These are phyloP conservation scores for Cyrtonyx montezumae DNA, from an alignment of 2,113 vertebrate genomes.

Conservation along the genomic window DNA sequence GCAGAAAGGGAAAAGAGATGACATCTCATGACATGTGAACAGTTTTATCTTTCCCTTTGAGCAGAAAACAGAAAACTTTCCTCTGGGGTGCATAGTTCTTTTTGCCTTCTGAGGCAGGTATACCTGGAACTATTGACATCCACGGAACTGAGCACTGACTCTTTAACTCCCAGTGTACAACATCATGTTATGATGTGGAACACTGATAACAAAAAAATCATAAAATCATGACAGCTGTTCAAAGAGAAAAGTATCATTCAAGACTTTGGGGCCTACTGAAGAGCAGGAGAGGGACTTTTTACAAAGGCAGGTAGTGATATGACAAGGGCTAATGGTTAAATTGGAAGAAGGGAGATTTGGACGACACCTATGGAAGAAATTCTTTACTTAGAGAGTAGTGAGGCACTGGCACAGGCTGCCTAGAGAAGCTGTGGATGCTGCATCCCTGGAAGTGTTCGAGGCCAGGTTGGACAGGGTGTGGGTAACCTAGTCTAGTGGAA, in stretches of 20 bases:
- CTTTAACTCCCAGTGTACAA: too few relatives aligned
- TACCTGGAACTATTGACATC: too few relatives aligned
- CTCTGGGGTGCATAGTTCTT: too few relatives aligned
- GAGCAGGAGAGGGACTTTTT: background rate
- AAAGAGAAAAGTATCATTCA: background rate
- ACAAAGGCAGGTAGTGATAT: background rate
- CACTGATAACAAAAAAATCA: too few relatives aligned
- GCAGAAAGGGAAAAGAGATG: too few relatives aligned
- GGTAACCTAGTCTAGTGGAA: background rate
- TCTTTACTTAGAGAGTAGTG: background rate
- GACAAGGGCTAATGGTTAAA: background rate
- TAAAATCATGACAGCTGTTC: background rate
- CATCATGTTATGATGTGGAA: too few relatives aligned
- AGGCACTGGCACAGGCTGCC: background rate
- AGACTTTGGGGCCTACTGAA: background rate
- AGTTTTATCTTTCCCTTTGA: too few relatives aligned
- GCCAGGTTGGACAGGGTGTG: background rate
- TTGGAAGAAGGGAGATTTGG: background rate
- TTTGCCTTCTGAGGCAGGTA: too few relatives aligned
- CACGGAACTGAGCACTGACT: too few relatives aligned
- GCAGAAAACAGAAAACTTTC: too few relatives aligned
- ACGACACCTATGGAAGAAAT: background rate
- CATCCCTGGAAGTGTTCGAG: background rate
- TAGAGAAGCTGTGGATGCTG: background rate
- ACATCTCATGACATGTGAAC: too few relatives aligned